Conservation (phyloP, 37 sponge, comb jelly and placozoan species). For the Lycopodina hypogea region DNA sequence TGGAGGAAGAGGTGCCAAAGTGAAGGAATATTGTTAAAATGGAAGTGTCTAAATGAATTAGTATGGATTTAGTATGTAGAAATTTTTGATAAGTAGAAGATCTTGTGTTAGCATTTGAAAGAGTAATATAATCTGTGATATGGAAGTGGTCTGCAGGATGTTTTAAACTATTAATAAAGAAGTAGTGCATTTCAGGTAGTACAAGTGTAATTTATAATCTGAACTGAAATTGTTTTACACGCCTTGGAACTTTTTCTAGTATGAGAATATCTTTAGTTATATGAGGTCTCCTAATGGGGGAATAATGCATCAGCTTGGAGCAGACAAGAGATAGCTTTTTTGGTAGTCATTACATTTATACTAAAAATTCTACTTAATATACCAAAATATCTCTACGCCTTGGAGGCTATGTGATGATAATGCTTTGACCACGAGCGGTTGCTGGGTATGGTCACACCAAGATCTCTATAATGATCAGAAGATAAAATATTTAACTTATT, state of each 20-base stretch:
- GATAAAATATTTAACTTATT: not conserved
- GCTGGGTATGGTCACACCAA: not conserved
- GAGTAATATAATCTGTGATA: not conserved
- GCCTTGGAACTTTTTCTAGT: not conserved
- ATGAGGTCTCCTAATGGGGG: not conserved
- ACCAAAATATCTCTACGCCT: not conserved
- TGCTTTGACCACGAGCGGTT: not conserved
- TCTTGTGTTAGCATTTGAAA: too few species aligned
- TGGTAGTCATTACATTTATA: not conserved
- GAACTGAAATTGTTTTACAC: not conserved
- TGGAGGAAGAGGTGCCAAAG: not conserved
- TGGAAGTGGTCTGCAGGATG: not conserved
- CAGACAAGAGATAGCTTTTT: not conserved
- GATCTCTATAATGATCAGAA: not conserved
- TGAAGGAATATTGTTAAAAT: not conserved
- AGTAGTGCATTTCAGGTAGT: not conserved
- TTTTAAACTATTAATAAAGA: not conserved
- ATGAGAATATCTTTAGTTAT: not conserved
- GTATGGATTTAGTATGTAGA: not conserved
- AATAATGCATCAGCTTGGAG: not conserved
- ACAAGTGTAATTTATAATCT: not conserved
- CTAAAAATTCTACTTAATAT: not conserved
- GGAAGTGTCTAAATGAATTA: not conserved
- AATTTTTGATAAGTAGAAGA: not conserved
- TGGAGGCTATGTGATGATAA: not conserved